Percentiles rank a stretch among this genome's conserved stretches.
Evolutionary conservation across 2,113 vertebrate species (phyloP).

Genomic region (Marmota flaviventris): DNA sequence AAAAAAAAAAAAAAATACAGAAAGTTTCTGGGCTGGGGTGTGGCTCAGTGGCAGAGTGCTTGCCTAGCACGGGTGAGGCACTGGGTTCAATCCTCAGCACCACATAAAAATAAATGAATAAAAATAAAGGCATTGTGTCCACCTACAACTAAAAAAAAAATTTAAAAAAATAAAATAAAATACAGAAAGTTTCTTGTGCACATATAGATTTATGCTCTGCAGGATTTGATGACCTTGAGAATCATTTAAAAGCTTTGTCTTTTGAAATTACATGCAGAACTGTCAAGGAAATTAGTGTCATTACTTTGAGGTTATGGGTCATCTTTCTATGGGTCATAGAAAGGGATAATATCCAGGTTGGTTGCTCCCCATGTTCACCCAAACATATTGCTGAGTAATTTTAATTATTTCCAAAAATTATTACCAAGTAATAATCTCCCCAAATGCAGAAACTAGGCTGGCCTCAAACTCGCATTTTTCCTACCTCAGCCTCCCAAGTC

Average conservation of each 20-base stretch:
- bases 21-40: neutral
- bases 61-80: too few relatives aligned
- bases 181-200: neutral
- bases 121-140: too few relatives aligned
- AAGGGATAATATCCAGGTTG: neutral
- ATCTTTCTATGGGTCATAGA: neutral
- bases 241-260: neutral
- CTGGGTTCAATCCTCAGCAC: too few relatives aligned
- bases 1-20: too few relatives aligned
- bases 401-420: neutral
- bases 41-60: too few relatives aligned
- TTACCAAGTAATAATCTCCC: neutral
- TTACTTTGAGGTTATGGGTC: neutral
- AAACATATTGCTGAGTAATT: neutral
- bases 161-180: neutral
- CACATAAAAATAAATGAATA: too few relatives aligned
- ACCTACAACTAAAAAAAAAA: too few relatives aligned
- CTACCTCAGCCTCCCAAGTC: too few relatives aligned
- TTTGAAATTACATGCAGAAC: neutral
- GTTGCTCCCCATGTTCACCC: neutral
- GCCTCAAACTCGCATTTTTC: too few relatives aligned
- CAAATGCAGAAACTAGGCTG: neutral
- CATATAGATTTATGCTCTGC: neutral
- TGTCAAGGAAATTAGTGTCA: neutral
- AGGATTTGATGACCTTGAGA: neutral